Evolutionary conservation across 2,797 vertebrate species (phyloP), one percentile per base, ranked within the genome.

Genomic region (Silurus aristotelis): DNA sequence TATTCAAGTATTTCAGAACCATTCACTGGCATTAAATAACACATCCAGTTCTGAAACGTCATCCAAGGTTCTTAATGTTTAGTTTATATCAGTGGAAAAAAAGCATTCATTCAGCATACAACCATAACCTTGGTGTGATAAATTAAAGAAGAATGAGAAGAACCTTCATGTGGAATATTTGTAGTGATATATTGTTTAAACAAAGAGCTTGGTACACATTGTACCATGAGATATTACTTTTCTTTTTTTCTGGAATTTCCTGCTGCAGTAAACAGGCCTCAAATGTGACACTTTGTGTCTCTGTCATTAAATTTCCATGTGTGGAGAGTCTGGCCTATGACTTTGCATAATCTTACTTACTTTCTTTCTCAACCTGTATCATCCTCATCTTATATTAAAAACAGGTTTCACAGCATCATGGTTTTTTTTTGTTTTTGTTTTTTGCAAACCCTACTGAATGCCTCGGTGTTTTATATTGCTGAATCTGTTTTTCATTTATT

Each of bases 401-500:
- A 67, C 66, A 75, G 15, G 48, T 84, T 58, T 73, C 67, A 79
- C 38, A 78, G 25, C 25, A 87, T 46, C 46, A 60, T 83, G 78
- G 38, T 1, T 3, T 38, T 38, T 38, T 38, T 52, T 55, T 85
- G 71, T 72, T 71, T 66, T 83, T 61, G 52, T 66, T 52, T 73
- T 58, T 88, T 64, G 60, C 67, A 60, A 15, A 27, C 6, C 15
- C 25, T 43, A 58, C 6, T 38, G 38, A 38, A 38, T 38, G 38
- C 38, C 38, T 38, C 68, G 80, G 79, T 87, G 86, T 87, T 38
- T 38, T 55, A 73, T 87, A 76, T 13, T 68, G 43, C 86, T 87
- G 83, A 84, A 82, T 61, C 63, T 38, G 25, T 43, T 73, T 73
- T 87, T 79, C 46, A 43, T 75, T 82, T 70, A 9, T 19, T 38